These are phyloP conservation scores for Lasioglossum leucozonium DNA, from an alignment of 2,888 invertebrate species.

Conservation along the genomic window DNA sequence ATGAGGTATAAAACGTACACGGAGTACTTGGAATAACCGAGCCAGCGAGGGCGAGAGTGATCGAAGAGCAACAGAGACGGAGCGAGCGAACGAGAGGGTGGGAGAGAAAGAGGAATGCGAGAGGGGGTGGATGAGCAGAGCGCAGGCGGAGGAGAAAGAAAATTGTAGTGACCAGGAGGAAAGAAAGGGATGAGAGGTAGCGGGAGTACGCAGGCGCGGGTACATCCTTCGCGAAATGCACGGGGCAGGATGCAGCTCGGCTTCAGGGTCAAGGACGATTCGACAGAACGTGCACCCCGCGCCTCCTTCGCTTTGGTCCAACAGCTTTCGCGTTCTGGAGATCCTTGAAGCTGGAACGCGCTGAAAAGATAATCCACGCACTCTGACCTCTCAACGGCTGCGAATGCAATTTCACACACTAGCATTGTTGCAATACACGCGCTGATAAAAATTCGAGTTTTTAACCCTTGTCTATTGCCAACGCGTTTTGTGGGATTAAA, in stretches of 20 bases:
- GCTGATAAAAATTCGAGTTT: background rate
- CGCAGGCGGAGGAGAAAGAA: conserved; percentile 32
- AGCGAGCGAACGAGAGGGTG: background rate
- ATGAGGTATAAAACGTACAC: conserved; percentile 4
- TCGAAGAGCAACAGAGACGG: background rate
- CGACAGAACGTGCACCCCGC: conserved; percentile 62
- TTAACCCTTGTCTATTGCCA: background rate
- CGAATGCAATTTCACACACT: background rate
- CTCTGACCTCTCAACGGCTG: conserved; percentile 39
- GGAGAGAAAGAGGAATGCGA: background rate
- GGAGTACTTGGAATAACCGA: conserved; percentile 39
- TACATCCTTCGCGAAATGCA: conserved; percentile 71
- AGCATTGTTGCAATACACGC: background rate
- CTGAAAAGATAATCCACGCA: conserved; percentile 33
- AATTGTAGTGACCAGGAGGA: conserved; percentile 30
- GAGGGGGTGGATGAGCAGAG: conserved; percentile 8
- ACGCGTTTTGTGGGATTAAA: background rate
- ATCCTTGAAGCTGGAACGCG: conserved; percentile 42
- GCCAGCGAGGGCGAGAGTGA: conserved; percentile 41
- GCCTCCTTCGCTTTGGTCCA: conserved; percentile 49
- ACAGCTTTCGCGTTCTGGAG: conserved; percentile 39
- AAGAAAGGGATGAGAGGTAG: conserved; percentile 48
- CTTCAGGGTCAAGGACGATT: conserved; percentile 78
- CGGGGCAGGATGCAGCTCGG: conserved; percentile 71
- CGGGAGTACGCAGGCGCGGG: conserved; percentile 62